Base-by-base conservation (phyloP, 2,113 vertebrate genomes). In the Lepisosteus osseus region DNA sequence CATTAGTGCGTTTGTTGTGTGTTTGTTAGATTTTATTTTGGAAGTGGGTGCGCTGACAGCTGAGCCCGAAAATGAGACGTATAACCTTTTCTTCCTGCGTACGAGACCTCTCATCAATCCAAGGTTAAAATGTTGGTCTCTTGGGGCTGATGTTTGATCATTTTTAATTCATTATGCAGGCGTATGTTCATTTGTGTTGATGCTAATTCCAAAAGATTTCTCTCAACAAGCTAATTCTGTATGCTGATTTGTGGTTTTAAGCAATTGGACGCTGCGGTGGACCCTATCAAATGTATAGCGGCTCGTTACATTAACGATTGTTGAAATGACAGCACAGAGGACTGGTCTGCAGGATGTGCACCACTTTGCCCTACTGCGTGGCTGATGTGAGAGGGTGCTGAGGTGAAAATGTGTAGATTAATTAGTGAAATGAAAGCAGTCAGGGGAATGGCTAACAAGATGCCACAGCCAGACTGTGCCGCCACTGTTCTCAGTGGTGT, bases 101-200 rank as follows among this genome's bases (percentile, higher is more conserved):
- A 9, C 2, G 29, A 51, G 47, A 51, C 5, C 47, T 51, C 47
- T 9, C 9, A 6, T 51, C 47, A 51, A 51, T 51, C 47, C 5
- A 51, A 51, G 9, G 47, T 9, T 51, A 51, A 51, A 51, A 51
- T 51, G 47, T 9, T 51, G 1, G 47, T 51, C 5, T 45, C 44
- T 29, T 47, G 67, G 41, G 57, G 15, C 71, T 61, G 15, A 66
- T 40, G 71, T 61, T 40, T 41, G 43, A 70, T 11, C 56, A 61
- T 44, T 70, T 72, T 51, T 47, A 64, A 71, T 79, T 79, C 72
- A 78, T 79, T 78, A 79, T 78, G 69, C 78, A 79, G 72, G 55
- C 74, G 57, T 76, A 79, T 79, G 78, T 74, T 76, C 73, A 82
- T 78, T 76, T 62, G 7, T 61, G 40, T 68, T 54, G 47, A 65